phyloP scores from a whole-genome alignment of 1,140 invertebrate species.

The Sipha flava region DNA sequence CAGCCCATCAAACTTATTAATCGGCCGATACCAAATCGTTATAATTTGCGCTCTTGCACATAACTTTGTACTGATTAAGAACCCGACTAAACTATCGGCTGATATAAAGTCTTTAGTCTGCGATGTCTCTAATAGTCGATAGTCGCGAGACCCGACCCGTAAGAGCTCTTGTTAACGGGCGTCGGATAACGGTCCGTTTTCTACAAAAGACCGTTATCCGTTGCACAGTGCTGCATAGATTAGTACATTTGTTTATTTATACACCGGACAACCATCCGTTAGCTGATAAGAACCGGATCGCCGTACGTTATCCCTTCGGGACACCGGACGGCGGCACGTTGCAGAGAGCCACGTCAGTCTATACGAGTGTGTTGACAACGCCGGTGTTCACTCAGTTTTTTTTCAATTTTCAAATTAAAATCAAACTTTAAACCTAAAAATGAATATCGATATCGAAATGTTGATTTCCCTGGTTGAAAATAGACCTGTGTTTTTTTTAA shows the following conservation, averaged over 20 bases:
- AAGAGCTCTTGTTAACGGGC: neutral
- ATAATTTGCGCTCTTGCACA: too few species aligned
- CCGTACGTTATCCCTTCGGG: neutral
- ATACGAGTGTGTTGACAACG: slow-evolving; percentile 55
- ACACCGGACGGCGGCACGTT: neutral
- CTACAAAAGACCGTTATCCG: neutral
- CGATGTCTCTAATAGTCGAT: too few species aligned
- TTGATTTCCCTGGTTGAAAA: slow-evolving; percentile 52
- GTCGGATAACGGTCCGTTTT: neutral
- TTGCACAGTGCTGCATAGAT: neutral
- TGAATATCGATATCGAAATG: slow-evolving; percentile 72
- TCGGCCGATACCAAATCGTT: too few species aligned
- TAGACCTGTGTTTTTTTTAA: too few species aligned
- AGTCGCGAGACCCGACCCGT: too few species aligned
- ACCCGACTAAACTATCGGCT: too few species aligned
- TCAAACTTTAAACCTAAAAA: slow-evolving; percentile 63
- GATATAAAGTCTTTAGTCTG: too few species aligned
- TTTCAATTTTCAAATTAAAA: too few species aligned
- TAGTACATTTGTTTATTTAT: neutral
- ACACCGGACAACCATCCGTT: neutral
- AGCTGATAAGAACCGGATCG: neutral
- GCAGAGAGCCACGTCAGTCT: neutral
- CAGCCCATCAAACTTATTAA: too few species aligned
- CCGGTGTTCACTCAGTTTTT: slow-evolving; percentile 68
- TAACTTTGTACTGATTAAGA: too few species aligned